Conservation (phyloP, 2,113 vertebrate species). For the Oreochromis spilurus region DNA sequence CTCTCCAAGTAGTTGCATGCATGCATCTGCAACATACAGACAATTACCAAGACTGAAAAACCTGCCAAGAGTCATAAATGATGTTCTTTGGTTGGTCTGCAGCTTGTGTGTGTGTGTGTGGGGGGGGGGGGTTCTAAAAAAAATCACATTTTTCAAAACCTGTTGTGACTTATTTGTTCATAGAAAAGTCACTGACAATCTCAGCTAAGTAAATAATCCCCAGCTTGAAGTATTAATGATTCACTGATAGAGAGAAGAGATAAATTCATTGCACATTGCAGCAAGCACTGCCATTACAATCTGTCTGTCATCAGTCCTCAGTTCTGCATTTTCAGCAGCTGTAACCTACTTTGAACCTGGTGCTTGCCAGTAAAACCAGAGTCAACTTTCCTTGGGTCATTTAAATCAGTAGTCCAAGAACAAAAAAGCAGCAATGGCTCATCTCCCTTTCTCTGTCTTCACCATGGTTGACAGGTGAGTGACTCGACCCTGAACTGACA, state of each 20-base stretch:
- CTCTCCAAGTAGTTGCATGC: background rate
- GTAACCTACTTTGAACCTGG: background rate
- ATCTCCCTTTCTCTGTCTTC: background rate
- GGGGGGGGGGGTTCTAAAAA: no score
- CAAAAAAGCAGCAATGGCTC: background rate
- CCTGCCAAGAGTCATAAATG: background rate
- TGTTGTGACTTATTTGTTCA: background rate
- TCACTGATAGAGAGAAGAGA: conserved; percentile 19
- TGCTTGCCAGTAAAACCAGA: conserved; percentile 7
- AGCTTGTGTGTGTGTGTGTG: no score
- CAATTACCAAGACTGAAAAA: background rate
- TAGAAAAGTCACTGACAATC: background rate
- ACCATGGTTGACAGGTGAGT: background rate
- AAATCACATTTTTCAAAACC: background rate
- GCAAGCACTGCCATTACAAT: conserved; percentile 29
- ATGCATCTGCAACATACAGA: background rate
- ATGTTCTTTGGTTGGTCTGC: background rate
- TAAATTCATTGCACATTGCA: conserved; percentile 19
- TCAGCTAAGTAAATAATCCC: background rate
- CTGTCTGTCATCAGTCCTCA: conserved; percentile 38
- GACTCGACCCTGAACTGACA: background rate
- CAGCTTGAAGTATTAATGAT: background rate
- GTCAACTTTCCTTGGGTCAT: conserved; percentile 12
- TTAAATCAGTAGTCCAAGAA: conserved; percentile 8
- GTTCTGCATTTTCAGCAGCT: conserved; percentile 45